Evolutionary conservation across 2,113 vertebrate genomes (phyloP).

Genomic region (Riparia riparia): DNA sequence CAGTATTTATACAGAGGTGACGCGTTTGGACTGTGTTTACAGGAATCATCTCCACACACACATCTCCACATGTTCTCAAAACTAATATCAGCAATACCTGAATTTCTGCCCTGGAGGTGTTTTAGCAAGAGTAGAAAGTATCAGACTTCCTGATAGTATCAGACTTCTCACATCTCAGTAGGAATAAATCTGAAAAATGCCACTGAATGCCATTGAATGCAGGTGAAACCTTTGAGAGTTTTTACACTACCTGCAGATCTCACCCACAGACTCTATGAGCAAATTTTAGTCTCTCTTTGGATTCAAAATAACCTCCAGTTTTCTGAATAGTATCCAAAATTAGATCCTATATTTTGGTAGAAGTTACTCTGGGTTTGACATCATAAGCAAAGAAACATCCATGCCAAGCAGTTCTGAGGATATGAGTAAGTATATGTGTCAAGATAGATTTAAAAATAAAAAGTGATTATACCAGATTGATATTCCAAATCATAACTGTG

Average conservation of each 20-base stretch:
- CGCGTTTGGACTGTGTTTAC: background rate
- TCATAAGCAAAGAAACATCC: background rate
- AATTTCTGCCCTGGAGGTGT: background rate
- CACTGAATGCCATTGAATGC: background rate
- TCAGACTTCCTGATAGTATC: background rate
- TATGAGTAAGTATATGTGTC: background rate
- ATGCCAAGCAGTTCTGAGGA: background rate
- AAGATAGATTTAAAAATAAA: slow-evolving; percentile 22
- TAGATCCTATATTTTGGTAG: background rate
- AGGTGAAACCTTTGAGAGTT: background rate
- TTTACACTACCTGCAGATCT: background rate
- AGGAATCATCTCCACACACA: background rate
- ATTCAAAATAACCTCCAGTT: background rate
- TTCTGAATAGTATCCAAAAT: background rate
- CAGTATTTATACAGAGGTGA: rapidly evolving
- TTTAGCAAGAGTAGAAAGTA: background rate
- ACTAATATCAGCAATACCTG: background rate
- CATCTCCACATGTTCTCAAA: background rate
- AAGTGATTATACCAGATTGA: background rate
- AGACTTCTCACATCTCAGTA: background rate
- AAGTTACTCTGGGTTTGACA: background rate
- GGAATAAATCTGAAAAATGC: background rate
- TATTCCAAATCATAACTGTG: background rate
- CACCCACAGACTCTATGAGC: background rate
- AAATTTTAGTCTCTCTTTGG: background rate